These are phyloP conservation scores for Tridacna crocea DNA, from an alignment of 2,888 invertebrate genomes.

Conservation along the genomic window DNA sequence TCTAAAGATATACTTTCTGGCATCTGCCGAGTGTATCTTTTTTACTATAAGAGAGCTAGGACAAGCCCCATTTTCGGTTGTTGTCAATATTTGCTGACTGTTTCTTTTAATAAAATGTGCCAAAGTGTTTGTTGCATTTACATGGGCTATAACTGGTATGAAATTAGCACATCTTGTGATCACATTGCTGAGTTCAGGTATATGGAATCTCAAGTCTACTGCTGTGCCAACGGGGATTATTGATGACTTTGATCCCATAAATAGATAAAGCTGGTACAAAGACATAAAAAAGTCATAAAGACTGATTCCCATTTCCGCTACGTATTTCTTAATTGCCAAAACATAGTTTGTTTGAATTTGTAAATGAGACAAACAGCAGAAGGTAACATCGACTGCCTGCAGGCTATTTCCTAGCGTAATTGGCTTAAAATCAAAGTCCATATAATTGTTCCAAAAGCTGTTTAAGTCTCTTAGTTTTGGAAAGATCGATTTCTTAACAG, in stretches of 20 bases:
- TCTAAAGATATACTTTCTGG: conserved; percentile 32
- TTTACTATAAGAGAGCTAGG: conserved; percentile 40
- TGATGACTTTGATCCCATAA: conserved; percentile 16
- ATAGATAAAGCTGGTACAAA: conserved; percentile 31
- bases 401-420: conserved; percentile 28
- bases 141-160: conserved; percentile 46
- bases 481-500: conserved; percentile 21
- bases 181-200: conserved; percentile 40
- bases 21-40: conserved; percentile 31
- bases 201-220: conserved; percentile 51
- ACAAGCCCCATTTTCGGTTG: conserved; percentile 39
- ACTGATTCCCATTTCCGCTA: conserved; percentile 25
- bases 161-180: conserved; percentile 46
- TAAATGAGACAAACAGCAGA: conserved; percentile 29
- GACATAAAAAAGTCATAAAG: conserved; percentile 43
- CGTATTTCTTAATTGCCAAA: conserved; percentile 18
- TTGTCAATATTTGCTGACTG: conserved; percentile 25
- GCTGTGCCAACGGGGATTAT: conserved; percentile 46
- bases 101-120: conserved; percentile 33
- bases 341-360: conserved; percentile 21
- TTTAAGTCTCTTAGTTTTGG: conserved; percentile 35
- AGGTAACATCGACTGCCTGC: conserved; percentile 25
- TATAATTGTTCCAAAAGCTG: conserved; percentile 36
- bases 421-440: conserved; percentile 34
- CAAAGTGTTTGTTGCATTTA: conserved; percentile 9